These are phyloP conservation scores for Cosmia trapezina DNA, from an alignment of 2,888 invertebrate genomes.

Conservation along the genomic window DNA sequence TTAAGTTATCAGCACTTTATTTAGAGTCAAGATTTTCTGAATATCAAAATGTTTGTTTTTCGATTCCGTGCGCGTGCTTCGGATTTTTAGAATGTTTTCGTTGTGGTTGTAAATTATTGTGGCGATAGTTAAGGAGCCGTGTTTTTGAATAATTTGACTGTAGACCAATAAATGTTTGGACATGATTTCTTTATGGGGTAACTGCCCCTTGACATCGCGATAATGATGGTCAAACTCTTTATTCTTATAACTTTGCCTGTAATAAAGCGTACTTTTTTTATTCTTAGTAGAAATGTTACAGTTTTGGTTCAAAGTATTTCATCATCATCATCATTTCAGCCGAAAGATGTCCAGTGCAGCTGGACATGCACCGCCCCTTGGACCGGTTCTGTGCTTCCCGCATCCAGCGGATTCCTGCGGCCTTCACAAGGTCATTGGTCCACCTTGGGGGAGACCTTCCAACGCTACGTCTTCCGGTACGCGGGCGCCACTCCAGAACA, in stretches of 20 bases:
- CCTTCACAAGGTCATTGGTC: no score
- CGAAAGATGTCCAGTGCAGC: no score
- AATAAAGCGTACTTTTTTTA: neutral
- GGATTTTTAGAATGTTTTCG: constrained; percentile 73
- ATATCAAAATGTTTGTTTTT: constrained; percentile 79
- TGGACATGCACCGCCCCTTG: no score
- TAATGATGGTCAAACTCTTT: neutral
- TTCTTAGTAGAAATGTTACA: neutral
- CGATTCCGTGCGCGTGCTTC: constrained; percentile 74
- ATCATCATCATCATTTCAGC: no score
- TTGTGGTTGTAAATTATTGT: constrained; percentile 70
- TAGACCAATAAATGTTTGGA: constrained; percentile 24
- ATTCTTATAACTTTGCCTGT: neutral
- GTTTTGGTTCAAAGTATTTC: neutral
- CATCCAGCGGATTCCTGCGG: no score
- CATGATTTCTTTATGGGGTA: constrained; percentile 9
- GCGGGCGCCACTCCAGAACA: no score
- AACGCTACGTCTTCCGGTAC: no score
- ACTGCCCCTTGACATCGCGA: constrained; percentile 18
- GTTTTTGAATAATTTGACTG: constrained; percentile 41
- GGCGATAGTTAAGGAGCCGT: constrained; percentile 66
- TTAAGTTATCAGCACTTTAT: constrained; percentile 90
- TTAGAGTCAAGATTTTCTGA: constrained; percentile 86
- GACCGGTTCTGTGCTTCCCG: no score
- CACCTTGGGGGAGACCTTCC: no score